A percentile compares a stretch with the other conserved stretches of the same genome.
These are phyloP conservation scores for Brachyrhaphis roseni DNA, from an alignment of 2,797 vertebrate species.

Conservation along the genomic window DNA sequence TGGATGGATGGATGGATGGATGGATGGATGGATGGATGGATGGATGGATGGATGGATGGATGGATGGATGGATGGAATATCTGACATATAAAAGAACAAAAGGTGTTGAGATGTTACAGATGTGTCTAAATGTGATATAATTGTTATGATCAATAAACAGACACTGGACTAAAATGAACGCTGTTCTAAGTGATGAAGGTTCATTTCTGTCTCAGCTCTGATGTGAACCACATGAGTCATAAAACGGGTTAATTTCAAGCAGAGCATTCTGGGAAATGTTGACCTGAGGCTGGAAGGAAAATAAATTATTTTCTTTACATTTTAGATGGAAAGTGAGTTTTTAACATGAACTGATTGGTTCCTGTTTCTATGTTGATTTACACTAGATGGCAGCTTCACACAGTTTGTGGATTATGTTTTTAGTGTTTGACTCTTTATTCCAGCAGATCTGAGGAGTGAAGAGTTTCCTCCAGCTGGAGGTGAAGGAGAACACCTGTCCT, in stretches of 20 bases:
- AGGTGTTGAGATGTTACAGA: neutral
- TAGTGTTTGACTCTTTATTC: neutral
- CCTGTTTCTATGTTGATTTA: conserved; percentile 72
- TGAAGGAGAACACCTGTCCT: neutral
- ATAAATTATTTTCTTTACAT: neutral
- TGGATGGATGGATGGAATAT: neutral
- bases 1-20: too few relatives aligned
- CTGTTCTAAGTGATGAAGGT: neutral
- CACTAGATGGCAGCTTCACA: conserved; percentile 85
- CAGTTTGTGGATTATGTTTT: conserved; percentile 57
- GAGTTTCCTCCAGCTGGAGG: neutral
- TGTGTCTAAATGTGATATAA: neutral
- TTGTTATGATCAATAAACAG: neutral
- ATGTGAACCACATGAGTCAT: neutral
- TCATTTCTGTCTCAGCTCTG: neutral
- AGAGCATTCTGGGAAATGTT: neutral
- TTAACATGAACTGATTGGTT: neutral
- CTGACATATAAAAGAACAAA: neutral
- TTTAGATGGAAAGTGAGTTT: neutral
- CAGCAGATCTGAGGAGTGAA: neutral
- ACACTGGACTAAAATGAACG: neutral
- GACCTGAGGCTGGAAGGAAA: neutral
- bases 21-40: too few relatives aligned
- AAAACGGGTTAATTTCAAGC: neutral
- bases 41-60: too few relatives aligned